phyloP scores from a whole-genome alignment of 2,888 invertebrate species.

The Drosophila rubida region DNA sequence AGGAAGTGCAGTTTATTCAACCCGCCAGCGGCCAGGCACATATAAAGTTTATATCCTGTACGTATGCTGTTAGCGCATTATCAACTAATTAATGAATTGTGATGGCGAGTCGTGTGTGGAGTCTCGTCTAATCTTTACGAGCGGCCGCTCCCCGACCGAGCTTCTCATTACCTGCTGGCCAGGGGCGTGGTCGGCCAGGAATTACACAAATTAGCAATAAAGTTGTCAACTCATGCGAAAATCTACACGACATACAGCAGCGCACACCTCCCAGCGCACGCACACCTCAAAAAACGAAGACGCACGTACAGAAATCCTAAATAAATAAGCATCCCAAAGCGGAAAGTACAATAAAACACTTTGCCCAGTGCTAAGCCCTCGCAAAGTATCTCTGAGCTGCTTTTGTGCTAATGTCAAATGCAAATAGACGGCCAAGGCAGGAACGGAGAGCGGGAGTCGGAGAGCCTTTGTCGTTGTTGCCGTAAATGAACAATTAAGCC shows the following conservation, averaged over 20 bases:
- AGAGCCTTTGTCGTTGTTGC: slow-evolving; percentile 23
- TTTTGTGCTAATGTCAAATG: slow-evolving; percentile 63
- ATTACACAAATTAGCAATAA: slow-evolving; percentile 65
- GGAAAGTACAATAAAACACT: slow-evolving; percentile 52
- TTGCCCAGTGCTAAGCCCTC: slow-evolving; percentile 48
- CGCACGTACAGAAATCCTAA: slow-evolving; percentile 44
- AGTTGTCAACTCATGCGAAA: slow-evolving; percentile 71
- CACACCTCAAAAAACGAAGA: background rate
- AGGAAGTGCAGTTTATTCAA: slow-evolving; percentile 41
- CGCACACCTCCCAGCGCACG: background rate
- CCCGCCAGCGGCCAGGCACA: too few species aligned
- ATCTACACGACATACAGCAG: slow-evolving; percentile 30
- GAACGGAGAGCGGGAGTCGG: slow-evolving; percentile 26
- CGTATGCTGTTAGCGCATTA: slow-evolving; percentile 30
- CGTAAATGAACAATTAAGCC: slow-evolving; percentile 53
- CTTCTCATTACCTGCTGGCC: slow-evolving; percentile 35
- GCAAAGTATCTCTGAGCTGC: slow-evolving; percentile 62
- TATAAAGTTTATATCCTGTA: too few species aligned
- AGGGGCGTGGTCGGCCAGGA: slow-evolving; percentile 25
- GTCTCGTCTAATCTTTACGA: slow-evolving; percentile 31
- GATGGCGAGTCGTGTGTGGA: slow-evolving; percentile 29
- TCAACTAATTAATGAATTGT: slow-evolving; percentile 63
- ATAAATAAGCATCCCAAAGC: slow-evolving; percentile 50
- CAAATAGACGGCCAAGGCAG: slow-evolving; percentile 50
- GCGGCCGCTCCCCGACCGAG: slow-evolving; percentile 33